These are phyloP conservation scores for Ceratina calcarata DNA, from an alignment of 1,140 invertebrate species.

Conservation along the genomic window DNA sequence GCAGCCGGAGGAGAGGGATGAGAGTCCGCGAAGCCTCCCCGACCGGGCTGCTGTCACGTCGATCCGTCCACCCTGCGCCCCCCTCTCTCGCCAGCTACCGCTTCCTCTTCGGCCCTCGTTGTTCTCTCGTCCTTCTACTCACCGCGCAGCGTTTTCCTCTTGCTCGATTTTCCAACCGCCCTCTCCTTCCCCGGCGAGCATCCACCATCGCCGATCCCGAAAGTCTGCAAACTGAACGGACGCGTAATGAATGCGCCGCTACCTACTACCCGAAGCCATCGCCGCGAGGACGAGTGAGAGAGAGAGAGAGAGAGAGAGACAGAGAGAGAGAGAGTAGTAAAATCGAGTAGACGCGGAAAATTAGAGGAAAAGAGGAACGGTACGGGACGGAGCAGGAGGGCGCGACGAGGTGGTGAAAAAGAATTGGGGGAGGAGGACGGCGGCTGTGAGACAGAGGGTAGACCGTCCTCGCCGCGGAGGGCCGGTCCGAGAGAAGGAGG, in stretches of 20 bases:
- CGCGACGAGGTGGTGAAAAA: slow-evolving; percentile 10
- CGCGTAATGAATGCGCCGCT: slow-evolving; percentile 70
- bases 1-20: slow-evolving; percentile 18
- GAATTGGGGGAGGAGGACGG: slow-evolving; percentile 39
- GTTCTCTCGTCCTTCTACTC: slow-evolving; percentile 51
- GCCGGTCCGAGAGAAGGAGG: slow-evolving; percentile 45
- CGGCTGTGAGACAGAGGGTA: slow-evolving; percentile 39
- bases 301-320: background rate
- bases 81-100: background rate
- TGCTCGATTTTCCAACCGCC: slow-evolving; percentile 50
- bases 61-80: slow-evolving; percentile 66
- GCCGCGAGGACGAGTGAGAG: slow-evolving; percentile 5
- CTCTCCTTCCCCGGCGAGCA: slow-evolving; percentile 1
- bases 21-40: slow-evolving; percentile 36
- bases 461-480: slow-evolving; percentile 46
- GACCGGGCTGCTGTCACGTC: slow-evolving; percentile 69
- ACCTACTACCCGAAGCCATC: slow-evolving; percentile 60
- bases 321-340: background rate
- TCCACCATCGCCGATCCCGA: slow-evolving; percentile 49
- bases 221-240: slow-evolving; percentile 67
- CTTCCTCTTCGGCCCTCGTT: slow-evolving; percentile 49
- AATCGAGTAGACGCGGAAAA: background rate
- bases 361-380: background rate
- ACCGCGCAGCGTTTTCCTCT: slow-evolving; percentile 38
- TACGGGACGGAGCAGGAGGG: background rate